phyloP scores from a whole-genome alignment of 1,140 invertebrate genomes.

The Drosophila aff. region DNA sequence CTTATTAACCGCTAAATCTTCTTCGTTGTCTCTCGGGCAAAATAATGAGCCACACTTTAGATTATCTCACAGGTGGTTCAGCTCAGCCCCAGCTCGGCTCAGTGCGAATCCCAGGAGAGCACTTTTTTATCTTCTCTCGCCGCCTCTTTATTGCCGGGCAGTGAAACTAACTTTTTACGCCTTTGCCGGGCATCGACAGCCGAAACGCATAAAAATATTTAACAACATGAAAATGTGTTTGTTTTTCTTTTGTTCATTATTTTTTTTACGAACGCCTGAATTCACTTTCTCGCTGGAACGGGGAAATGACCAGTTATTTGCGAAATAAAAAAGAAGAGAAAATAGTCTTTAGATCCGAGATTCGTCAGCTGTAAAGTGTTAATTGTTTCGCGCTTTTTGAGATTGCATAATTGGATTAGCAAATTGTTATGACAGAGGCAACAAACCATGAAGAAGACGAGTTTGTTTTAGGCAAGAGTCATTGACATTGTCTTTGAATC shows the following conservation, averaged over 20 bases:
- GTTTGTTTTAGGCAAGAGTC: conserved; percentile 11
- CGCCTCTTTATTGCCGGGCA: conserved; percentile 33
- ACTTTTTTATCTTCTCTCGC: background rate
- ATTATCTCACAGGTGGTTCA: conserved; percentile 72
- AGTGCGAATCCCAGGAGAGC: conserved; percentile 8
- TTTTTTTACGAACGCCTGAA: conserved; percentile 35
- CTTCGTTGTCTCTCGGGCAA: conserved; percentile 39
- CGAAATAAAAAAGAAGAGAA: conserved; percentile 10
- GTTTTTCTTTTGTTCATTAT: conserved; percentile 7
- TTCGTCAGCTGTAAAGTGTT: conserved; percentile 47
- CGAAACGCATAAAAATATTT: conserved; percentile 44
- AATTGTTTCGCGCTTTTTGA: conserved; percentile 40
- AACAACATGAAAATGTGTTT: conserved; percentile 42
- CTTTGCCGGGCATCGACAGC: conserved; percentile 37
- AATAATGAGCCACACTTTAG: conserved; percentile 61
- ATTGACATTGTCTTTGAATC: conserved; percentile 13
- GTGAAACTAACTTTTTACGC: conserved; percentile 47
- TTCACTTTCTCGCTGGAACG: conserved; percentile 52
- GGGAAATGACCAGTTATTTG: conserved; percentile 35
- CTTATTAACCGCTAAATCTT: conserved; percentile 73
- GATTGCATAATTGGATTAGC: conserved; percentile 47
- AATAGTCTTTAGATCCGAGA: conserved; percentile 26
- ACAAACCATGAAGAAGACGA: conserved; percentile 2
- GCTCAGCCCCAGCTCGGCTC: conserved; percentile 6
- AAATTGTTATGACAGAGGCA: conserved; percentile 30